Evolutionary conservation across 2,797 vertebrate species (phyloP).

Genomic region (Syncerus caffer): DNA sequence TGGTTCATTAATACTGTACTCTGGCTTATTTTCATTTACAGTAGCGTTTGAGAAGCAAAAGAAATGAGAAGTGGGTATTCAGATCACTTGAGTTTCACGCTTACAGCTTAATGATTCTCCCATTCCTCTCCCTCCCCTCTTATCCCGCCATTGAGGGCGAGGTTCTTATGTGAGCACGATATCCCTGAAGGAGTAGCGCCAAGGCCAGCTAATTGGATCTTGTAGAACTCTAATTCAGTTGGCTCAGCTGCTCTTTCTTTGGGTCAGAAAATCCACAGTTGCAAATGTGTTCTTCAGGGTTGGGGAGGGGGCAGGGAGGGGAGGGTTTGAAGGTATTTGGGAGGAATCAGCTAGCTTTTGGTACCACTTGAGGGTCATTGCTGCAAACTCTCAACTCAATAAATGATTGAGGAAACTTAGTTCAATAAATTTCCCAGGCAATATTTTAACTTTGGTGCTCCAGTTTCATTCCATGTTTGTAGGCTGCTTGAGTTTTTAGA

Average conservation of each 20-base stretch:
- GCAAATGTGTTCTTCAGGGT: background rate
- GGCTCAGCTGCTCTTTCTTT: background rate
- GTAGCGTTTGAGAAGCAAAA: background rate
- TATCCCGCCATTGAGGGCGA: background rate
- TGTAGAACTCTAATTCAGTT: background rate
- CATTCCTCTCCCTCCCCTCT: background rate
- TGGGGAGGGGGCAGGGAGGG: background rate
- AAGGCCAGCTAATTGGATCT: background rate
- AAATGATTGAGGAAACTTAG: background rate
- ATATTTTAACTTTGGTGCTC: background rate
- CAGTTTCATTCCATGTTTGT: background rate
- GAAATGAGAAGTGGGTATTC: background rate
- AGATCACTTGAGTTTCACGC: background rate
- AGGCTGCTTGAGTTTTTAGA: background rate
- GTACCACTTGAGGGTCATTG: background rate
- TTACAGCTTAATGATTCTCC: background rate
- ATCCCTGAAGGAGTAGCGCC: background rate
- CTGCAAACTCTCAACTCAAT: background rate
- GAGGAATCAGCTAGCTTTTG: background rate
- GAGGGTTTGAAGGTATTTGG: background rate
- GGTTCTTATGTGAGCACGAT: background rate
- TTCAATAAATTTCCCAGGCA: background rate
- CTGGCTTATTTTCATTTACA: slow-evolving; percentile 7
- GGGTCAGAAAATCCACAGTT: background rate
- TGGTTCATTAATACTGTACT: background rate